Conservation (phyloP, 1,140 invertebrate genomes). For the Drosophila setifemur region DNA sequence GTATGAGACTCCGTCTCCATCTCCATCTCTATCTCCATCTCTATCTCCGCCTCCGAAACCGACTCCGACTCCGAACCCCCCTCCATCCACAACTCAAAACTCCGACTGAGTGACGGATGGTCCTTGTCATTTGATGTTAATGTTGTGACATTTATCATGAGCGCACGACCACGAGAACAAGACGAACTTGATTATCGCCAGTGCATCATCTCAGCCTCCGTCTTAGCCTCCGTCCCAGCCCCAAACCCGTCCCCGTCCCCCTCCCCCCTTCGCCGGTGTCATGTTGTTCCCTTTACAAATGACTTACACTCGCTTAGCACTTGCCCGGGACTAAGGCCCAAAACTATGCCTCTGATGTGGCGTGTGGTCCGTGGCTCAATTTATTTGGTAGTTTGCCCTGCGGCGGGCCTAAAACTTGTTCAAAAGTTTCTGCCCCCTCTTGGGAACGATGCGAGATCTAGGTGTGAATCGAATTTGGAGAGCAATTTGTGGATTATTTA, state of each 20-base stretch:
- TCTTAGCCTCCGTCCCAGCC: conserved; percentile 51
- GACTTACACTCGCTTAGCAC: conserved; percentile 64
- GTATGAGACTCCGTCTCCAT: conserved; percentile 1
- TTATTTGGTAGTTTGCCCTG: conserved; percentile 31
- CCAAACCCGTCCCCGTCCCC: conserved; percentile 13
- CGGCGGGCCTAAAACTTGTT: conserved; percentile 37
- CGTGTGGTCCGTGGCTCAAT: conserved; percentile 56
- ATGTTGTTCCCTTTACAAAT: conserved; percentile 66
- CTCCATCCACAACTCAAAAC: conserved; percentile 9
- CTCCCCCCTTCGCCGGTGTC: conserved; percentile 24
- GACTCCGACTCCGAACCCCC: conserved; percentile 2
- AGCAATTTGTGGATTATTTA: conserved; percentile 41
- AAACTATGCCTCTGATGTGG: conserved; percentile 41
- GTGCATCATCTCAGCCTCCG: conserved; percentile 69
- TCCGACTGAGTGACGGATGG: conserved; percentile 82
- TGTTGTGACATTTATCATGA: conserved; percentile 82
- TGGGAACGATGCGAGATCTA: neutral
- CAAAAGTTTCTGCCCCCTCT: conserved; percentile 16
- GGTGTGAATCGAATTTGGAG: conserved; percentile 34
- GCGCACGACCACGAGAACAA: conserved; percentile 76
- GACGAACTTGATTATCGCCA: conserved; percentile 79
- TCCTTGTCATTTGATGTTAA: conserved; percentile 82
- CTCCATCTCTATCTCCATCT: neutral
- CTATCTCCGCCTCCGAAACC: neutral
- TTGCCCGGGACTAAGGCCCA: conserved; percentile 36